Evolutionary conservation across 2,888 invertebrate genomes (phyloP).

Genomic region (Sesamia inferens): DNA sequence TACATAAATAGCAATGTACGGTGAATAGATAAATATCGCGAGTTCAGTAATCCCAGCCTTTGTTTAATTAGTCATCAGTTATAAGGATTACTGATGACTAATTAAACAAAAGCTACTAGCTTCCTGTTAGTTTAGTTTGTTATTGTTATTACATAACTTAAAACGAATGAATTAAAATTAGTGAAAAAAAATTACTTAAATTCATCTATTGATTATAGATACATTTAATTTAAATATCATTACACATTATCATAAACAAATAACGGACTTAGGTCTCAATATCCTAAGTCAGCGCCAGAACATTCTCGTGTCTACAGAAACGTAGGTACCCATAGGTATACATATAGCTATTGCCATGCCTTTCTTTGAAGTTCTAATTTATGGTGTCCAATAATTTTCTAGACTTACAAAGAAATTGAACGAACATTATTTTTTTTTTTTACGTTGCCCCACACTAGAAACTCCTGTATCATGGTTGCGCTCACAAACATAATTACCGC

Average conservation of each 20-base stretch:
- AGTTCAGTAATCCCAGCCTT: conserved; percentile 3
- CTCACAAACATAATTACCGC: too few relatives aligned
- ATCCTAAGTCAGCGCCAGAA: not conserved
- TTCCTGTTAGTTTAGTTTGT: not conserved
- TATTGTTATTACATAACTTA: not conserved
- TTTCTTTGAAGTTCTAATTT: not conserved
- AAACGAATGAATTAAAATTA: too few relatives aligned
- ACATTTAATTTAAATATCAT: too few relatives aligned
- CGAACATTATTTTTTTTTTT: too few relatives aligned
- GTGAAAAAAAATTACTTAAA: not conserved
- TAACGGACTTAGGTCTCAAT: not conserved
- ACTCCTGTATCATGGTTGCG: too few relatives aligned
- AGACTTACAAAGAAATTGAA: not conserved
- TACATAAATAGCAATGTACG: not conserved
- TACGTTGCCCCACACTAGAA: too few relatives aligned
- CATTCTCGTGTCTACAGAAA: not conserved
- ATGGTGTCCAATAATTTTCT: not conserved
- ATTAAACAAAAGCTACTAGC: conserved; percentile 2
- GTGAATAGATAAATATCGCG: not conserved
- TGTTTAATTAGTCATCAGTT: too few relatives aligned
- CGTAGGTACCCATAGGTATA: not conserved
- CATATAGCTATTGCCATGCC: not conserved
- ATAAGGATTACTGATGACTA: not conserved
- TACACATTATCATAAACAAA: not conserved
- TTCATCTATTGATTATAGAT: not conserved